Conservation (phyloP, 1,140 invertebrate species). For the Pygmarrhopalites habei region DNA sequence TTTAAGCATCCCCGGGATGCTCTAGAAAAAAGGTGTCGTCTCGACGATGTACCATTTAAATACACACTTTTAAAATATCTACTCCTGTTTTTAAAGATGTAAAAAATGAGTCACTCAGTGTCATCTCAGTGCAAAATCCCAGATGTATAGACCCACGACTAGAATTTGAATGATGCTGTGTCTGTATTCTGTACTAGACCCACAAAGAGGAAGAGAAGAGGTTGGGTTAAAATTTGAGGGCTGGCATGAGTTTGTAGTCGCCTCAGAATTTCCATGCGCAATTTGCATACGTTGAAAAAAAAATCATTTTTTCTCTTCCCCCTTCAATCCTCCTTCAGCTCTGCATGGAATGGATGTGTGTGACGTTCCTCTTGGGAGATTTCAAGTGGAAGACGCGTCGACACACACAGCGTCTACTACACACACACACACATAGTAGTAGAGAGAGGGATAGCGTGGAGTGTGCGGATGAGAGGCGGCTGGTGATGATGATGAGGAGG, state of each 20-base stretch:
- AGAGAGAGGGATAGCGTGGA: background rate
- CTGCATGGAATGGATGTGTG: background rate
- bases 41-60: too few relatives aligned
- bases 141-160: constrained; percentile 4
- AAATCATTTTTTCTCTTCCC: background rate
- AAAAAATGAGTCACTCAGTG: too few relatives aligned
- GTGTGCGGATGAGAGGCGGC: background rate
- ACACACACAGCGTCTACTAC: background rate
- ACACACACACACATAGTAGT: too few relatives aligned
- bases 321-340: background rate
- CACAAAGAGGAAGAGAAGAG: too few relatives aligned
- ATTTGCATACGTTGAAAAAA: constrained; percentile 16
- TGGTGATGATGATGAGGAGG: background rate
- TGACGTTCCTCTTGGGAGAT: background rate
- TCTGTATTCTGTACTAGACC: constrained; percentile 2
- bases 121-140: too few relatives aligned
- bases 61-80: too few relatives aligned
- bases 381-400: too few relatives aligned
- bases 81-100: too few relatives aligned
- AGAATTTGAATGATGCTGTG: constrained; percentile 5
- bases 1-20: too few relatives aligned
- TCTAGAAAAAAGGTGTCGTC: too few relatives aligned
- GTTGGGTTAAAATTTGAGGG: background rate
- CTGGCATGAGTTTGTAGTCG: background rate
- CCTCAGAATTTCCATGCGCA: constrained; percentile 16